These are phyloP conservation scores for Amaurobius ferox DNA, from an alignment of 2,888 invertebrate genomes.

Conservation along the genomic window DNA sequence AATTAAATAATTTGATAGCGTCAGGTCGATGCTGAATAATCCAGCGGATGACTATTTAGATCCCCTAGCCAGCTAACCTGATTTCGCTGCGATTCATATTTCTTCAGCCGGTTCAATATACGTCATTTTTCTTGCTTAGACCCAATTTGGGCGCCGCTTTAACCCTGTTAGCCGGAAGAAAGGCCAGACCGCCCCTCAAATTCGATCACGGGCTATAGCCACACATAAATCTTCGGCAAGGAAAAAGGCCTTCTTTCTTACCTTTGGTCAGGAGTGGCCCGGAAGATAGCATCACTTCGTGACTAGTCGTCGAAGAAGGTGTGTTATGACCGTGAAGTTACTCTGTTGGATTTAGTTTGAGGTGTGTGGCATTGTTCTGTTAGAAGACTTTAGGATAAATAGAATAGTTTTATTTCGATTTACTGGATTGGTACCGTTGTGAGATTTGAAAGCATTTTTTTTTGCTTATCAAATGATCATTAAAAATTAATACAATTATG, in stretches of 20 bases:
- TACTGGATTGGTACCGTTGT: too few species aligned
- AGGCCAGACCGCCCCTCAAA: slow-evolving; percentile 67
- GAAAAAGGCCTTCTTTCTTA: slow-evolving; percentile 57
- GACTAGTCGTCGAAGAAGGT: slow-evolving; percentile 22
- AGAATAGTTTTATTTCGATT: too few species aligned
- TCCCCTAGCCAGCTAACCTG: slow-evolving; percentile 69
- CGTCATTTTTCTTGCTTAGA: slow-evolving; percentile 73
- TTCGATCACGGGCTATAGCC: slow-evolving; percentile 70
- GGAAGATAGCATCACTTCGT: slow-evolving; percentile 25
- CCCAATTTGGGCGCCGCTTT: slow-evolving; percentile 64
- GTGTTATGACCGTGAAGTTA: neutral
- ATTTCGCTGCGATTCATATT: slow-evolving; percentile 71
- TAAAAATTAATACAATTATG: too few species aligned
- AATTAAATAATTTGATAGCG: slow-evolving; percentile 75
- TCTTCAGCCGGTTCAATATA: slow-evolving; percentile 72
- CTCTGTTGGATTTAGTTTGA: neutral
- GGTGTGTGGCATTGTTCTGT: too few species aligned
- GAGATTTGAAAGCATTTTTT: too few species aligned
- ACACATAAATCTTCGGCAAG: slow-evolving; percentile 67
- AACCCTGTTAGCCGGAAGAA: slow-evolving; percentile 71
- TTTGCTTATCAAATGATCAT: too few species aligned
- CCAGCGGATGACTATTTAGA: slow-evolving; percentile 69
- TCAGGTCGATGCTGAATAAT: slow-evolving; percentile 72
- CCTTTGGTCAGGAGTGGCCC: slow-evolving; percentile 56
- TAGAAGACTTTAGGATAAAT: too few species aligned